Conservation (phyloP, 1,140 invertebrate genomes). For the Pemphigus obesinymphae region DNA sequence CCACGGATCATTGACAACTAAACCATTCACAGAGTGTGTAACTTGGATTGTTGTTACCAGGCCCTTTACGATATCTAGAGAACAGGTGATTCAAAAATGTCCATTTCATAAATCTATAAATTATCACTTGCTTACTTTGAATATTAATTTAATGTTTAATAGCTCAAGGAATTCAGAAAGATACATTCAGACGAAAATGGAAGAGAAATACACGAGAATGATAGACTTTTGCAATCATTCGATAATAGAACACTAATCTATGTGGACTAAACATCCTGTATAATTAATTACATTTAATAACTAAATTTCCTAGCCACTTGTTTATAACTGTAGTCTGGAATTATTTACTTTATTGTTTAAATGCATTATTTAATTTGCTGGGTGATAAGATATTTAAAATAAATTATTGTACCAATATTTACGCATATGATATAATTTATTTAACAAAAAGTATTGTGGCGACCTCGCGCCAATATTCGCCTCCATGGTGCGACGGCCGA, state of each 20-base stretch:
- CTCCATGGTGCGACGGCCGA: too few species aligned
- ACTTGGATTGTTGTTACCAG: constrained; percentile 60
- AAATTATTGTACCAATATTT: too few species aligned
- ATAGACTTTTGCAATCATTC: constrained; percentile 33
- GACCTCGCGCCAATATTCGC: too few species aligned
- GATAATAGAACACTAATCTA: constrained; percentile 31
- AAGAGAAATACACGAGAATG: constrained; percentile 3
- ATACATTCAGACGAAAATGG: background rate
- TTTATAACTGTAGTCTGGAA: too few species aligned
- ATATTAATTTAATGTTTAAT: background rate
- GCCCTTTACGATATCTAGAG: constrained; percentile 27
- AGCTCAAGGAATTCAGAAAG: constrained; percentile 13
- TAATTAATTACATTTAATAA: too few species aligned
- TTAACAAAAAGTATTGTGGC: too few species aligned
- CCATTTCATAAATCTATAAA: background rate
- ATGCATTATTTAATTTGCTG: too few species aligned
- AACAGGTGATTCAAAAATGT: background rate
- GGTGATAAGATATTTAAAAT: too few species aligned
- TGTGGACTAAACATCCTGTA: too few species aligned
- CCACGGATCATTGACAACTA: constrained; percentile 67
- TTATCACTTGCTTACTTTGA: background rate
- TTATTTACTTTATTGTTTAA: too few species aligned
- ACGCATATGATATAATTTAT: too few species aligned
- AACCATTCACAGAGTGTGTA: constrained; percentile 64
- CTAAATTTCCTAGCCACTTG: too few species aligned